phyloP scores from a whole-genome alignment of 2,113 vertebrate species.

The Balaenoptera acutorostrata region DNA sequence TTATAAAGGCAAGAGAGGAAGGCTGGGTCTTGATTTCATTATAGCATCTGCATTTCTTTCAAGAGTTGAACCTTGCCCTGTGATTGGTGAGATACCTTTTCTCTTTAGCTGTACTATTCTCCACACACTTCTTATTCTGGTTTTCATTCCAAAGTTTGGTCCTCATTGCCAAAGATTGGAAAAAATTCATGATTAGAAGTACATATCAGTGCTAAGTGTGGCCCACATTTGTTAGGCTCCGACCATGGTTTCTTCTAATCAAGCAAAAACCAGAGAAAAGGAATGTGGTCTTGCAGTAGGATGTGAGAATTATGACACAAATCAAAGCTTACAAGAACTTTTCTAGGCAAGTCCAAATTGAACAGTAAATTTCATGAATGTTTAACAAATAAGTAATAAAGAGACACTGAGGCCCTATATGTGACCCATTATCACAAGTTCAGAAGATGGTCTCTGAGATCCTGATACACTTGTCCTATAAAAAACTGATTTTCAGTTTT shows the following conservation, averaged over 20 bases:
- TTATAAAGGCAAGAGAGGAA: background rate
- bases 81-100: background rate
- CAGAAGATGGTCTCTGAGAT: background rate
- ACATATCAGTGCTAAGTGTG: background rate
- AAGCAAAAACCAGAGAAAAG: background rate
- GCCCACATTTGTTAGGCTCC: background rate
- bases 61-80: background rate
- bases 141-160: background rate
- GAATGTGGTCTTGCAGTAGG: background rate
- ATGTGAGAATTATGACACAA: background rate
- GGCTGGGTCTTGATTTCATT: background rate
- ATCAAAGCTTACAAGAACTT: background rate
- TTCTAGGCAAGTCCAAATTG: background rate
- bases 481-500: background rate
- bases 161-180: background rate
- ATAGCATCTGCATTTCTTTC: background rate
- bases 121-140: background rate
- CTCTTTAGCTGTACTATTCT: background rate
- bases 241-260: background rate
- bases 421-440: background rate
- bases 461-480: background rate
- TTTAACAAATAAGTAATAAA: background rate
- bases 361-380: background rate
- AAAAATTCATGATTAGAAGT: background rate
- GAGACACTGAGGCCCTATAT: background rate